Conservation (phyloP, 2,888 invertebrate species). For the Furcula furcula region DNA sequence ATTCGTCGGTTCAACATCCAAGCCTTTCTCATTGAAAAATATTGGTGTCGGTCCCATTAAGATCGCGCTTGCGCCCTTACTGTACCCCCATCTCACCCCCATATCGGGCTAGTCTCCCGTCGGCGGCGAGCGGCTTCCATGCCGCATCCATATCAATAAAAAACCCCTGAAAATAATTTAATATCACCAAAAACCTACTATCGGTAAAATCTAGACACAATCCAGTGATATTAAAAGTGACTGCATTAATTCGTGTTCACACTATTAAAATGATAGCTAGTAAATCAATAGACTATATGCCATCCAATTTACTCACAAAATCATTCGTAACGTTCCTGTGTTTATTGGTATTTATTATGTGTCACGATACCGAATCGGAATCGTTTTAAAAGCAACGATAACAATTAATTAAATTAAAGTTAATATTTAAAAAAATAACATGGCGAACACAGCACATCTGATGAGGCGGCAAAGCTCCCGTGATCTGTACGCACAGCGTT, state of each 20-base stretch:
- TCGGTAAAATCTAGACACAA: too few species aligned
- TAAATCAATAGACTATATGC: constrained; percentile 38
- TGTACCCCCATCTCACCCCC: constrained; percentile 36
- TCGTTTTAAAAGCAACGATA: constrained; percentile 38
- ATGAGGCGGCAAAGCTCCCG: constrained; percentile 94
- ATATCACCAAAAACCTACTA: constrained; percentile 5
- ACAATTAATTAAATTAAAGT: constrained; percentile 40
- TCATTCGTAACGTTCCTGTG: constrained; percentile 41
- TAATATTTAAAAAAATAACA: constrained; percentile 63
- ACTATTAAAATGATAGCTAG: constrained; percentile 38
- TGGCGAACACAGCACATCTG: constrained; percentile 96
- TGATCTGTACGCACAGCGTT: constrained; percentile 90
- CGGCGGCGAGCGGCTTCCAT: constrained; percentile 44
- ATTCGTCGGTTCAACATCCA: constrained; percentile 12
- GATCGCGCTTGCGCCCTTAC: constrained; percentile 56
- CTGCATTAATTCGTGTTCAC: constrained; percentile 1
- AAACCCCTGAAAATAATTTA: constrained; percentile 16
- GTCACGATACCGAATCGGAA: constrained; percentile 65
- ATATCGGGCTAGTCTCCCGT: constrained; percentile 51
- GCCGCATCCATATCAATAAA: constrained; percentile 30
- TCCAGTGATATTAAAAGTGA: constrained; percentile 9
- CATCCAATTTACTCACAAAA: constrained; percentile 32
- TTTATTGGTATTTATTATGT: constrained; percentile 58
- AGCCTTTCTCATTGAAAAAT: constrained; percentile 41
- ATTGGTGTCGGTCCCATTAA: constrained; percentile 21